phyloP scores from a whole-genome alignment of 2,888 invertebrate species.

The Thecophora atra region DNA sequence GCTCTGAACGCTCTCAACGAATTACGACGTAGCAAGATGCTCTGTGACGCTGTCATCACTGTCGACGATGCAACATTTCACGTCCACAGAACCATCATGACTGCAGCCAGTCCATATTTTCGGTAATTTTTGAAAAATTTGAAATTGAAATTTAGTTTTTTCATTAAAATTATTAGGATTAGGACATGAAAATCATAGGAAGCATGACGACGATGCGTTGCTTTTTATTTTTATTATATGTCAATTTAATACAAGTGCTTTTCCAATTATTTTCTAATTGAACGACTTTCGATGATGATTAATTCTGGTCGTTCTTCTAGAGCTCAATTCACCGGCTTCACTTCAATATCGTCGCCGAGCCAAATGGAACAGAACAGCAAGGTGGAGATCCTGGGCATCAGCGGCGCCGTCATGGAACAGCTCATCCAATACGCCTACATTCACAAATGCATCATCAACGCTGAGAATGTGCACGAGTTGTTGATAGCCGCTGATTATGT shows the following conservation, averaged over 20 bases:
- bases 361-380: slow-evolving; percentile 70
- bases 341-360: slow-evolving; percentile 35
- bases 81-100: slow-evolving; percentile 86
- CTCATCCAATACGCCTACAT: slow-evolving; percentile 88
- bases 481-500: slow-evolving; percentile 89
- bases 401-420: slow-evolving; percentile 78
- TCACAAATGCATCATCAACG: slow-evolving; percentile 77
- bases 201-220: too few species aligned
- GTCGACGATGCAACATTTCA: slow-evolving; percentile 86
- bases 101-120: slow-evolving; percentile 91
- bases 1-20: slow-evolving; percentile 87
- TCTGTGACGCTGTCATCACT: slow-evolving; percentile 86
- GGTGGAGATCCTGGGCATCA: slow-evolving; percentile 80
- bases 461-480: slow-evolving; percentile 82
- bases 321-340: slow-evolving; percentile 60
- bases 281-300: too few species aligned
- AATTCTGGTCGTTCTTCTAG: slow-evolving; percentile 41
- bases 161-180: too few species aligned
- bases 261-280: not conserved
- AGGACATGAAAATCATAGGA: too few species aligned
- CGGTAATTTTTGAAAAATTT: slow-evolving; percentile 69
- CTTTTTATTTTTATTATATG: too few species aligned
- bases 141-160: not conserved
- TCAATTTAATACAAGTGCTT: too few species aligned
- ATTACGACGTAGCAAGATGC: slow-evolving; percentile 80